Base-by-base conservation (phyloP, 2,113 vertebrate genomes). In the Callipepla californica region DNA sequence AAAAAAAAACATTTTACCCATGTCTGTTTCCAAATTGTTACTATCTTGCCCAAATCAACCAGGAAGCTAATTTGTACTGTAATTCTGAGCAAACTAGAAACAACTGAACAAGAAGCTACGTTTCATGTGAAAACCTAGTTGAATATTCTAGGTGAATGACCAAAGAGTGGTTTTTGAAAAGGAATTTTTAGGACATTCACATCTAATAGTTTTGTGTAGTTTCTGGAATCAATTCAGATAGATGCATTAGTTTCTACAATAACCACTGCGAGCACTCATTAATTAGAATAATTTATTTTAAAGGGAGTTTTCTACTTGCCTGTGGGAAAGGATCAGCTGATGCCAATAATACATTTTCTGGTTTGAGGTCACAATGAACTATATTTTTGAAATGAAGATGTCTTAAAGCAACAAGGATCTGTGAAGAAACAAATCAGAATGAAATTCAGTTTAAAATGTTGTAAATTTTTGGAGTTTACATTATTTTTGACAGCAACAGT, bases 371-470 rank as follows among this genome's bases (percentile, higher is more conserved):
- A 97, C 99, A 99, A 93, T 99, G 99, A 95, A 99, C 99, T 45
- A 99, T 99, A 96, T 99, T 99, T 98, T 99, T 99, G 97, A 99
- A 99, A 98, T 99, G 99, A 88, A 99, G 99, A 94, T 99, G 99
- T 69, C 99, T 98, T 95, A 99, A 96, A 89, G 99, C 99, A 95
- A 99, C 98, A 58, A 99, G 98, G 87, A 99, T 99, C 99, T 99
- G 94, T 72, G 42, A 96, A 88, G 45, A 95, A 97, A 91, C 26
- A 94, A 93, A 95, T 48, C 3, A 90, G 19, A 80, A 65, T 57
- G 15, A 90, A 78, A 94, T 79, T 68, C 44, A 77, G 53, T 30
- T 90, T 92, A 44, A 66, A 36, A 48, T 38, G 30, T 53, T 1
- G 1, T 38, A 47, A 18, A 11, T 48, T 44, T 59, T n/a, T 58